Evolutionary conservation across 2,113 vertebrate genomes (phyloP).

Genomic region (Apaloderma vittatum): DNA sequence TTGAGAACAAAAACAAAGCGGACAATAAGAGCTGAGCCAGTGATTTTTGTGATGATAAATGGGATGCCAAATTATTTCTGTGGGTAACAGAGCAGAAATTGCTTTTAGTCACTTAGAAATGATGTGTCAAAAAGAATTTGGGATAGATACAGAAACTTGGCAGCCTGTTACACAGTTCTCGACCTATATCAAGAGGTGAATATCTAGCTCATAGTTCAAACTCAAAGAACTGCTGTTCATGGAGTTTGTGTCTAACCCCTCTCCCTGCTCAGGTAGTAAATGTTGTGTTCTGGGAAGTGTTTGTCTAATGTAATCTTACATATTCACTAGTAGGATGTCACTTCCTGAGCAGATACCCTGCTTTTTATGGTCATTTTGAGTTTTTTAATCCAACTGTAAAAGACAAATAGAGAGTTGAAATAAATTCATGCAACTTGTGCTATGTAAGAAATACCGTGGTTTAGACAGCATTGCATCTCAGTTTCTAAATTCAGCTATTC

Average conservation of each 20-base stretch:
- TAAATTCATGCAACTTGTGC: not conserved
- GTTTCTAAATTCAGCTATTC: not conserved
- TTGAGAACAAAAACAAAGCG: not conserved
- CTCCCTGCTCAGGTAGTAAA: not conserved
- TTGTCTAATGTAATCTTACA: not conserved
- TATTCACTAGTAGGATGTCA: not conserved
- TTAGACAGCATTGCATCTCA: not conserved
- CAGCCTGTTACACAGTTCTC: not conserved
- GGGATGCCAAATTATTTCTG: not conserved
- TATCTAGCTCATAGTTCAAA: not conserved
- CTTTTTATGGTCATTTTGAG: not conserved
- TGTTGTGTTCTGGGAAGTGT: not conserved
- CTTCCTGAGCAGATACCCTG: not conserved
- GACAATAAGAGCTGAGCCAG: not conserved
- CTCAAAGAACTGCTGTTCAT: not conserved
- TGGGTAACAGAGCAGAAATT: not conserved
- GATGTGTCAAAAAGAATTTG: not conserved
- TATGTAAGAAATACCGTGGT: not conserved
- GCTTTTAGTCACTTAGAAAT: not conserved
- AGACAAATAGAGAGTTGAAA: not conserved
- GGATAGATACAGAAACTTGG: not conserved
- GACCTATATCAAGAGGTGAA: not conserved
- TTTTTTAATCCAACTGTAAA: not conserved
- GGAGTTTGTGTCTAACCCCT: not conserved
- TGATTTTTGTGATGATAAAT: not conserved